Percentiles rank a stretch among this genome's conserved stretches.
phyloP scores from a whole-genome alignment of 2,888 invertebrate genomes.

The Thysanoteuthis rhombus region DNA sequence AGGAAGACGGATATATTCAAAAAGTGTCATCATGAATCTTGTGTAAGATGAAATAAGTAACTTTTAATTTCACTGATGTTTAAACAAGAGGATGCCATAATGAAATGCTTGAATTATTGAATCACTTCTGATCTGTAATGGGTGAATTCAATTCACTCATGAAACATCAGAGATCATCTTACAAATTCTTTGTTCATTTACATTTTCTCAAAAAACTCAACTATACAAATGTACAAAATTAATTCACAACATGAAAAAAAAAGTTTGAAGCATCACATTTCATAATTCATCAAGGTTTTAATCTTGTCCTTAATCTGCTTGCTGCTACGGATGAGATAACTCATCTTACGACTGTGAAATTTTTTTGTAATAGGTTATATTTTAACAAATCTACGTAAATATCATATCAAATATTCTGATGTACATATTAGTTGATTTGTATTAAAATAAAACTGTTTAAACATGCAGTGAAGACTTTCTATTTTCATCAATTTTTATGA shows the following conservation, averaged over 20 bases:
- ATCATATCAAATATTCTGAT: too few relatives aligned
- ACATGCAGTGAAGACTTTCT: too few relatives aligned
- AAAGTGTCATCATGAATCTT: neutral
- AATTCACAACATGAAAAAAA: neutral
- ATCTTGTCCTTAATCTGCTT: too few relatives aligned
- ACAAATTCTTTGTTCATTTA: neutral
- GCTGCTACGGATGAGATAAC: too few relatives aligned
- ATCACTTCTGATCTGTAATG: neutral
- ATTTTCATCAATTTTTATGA: too few relatives aligned
- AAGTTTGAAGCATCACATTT: neutral
- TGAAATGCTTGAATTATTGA: neutral
- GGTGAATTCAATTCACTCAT: neutral
- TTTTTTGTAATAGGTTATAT: too few relatives aligned
- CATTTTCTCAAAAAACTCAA: too few relatives aligned
- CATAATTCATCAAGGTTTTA: neutral
- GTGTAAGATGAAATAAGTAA: too few relatives aligned
- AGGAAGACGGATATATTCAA: neutral
- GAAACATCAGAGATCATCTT: neutral
- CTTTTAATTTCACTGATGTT: neutral
- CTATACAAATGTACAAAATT: neutral
- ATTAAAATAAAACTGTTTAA: too few relatives aligned
- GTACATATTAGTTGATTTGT: too few relatives aligned
- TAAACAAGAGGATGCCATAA: neutral
- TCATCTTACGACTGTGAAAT: too few relatives aligned
- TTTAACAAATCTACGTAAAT: too few relatives aligned